These are phyloP conservation scores for Lithobius niger DNA, from an alignment of 1,140 invertebrate genomes.

Conservation along the genomic window DNA sequence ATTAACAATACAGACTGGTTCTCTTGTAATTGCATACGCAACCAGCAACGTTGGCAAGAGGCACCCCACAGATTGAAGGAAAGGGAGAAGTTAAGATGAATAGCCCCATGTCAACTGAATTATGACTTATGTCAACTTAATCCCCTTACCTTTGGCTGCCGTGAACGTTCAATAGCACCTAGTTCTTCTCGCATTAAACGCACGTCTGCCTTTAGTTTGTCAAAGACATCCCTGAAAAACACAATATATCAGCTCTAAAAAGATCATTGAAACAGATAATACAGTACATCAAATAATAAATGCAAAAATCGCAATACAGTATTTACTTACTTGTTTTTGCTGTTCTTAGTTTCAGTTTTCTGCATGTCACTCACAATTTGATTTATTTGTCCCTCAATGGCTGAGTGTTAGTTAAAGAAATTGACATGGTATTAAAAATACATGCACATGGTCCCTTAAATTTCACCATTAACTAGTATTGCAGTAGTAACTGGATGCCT, in stretches of 20 bases:
- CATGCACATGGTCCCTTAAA: too few relatives aligned
- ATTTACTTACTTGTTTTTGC: conserved; percentile 70
- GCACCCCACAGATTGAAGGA: too few relatives aligned
- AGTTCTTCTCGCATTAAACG: conserved; percentile 90
- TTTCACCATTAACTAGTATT: too few relatives aligned
- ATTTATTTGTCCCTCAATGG: conserved; percentile 72
- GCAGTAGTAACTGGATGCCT: too few relatives aligned
- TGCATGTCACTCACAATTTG: conserved; percentile 92
- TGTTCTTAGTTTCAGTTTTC: conserved; percentile 91
- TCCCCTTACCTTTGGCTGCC: conserved; percentile 59
- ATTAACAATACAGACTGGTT: too few relatives aligned
- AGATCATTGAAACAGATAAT: neutral
- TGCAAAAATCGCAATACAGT: conserved; percentile 3
- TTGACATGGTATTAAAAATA: too few relatives aligned
- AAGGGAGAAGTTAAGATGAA: too few relatives aligned
- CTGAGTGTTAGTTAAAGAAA: too few relatives aligned
- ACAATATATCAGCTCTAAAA: neutral
- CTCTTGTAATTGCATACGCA: too few relatives aligned
- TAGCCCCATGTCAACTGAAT: neutral
- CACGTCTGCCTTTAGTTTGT: conserved; percentile 92
- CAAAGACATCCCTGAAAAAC: conserved; percentile 69
- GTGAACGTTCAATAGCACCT: conserved; percentile 73
- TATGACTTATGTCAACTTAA: neutral
- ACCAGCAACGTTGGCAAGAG: too few relatives aligned
- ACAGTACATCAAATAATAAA: neutral